Percentiles rank a stretch among this genome's conserved stretches.
phyloP scores from a whole-genome alignment of 2,113 vertebrate genomes.

The Bos javanicus region DNA sequence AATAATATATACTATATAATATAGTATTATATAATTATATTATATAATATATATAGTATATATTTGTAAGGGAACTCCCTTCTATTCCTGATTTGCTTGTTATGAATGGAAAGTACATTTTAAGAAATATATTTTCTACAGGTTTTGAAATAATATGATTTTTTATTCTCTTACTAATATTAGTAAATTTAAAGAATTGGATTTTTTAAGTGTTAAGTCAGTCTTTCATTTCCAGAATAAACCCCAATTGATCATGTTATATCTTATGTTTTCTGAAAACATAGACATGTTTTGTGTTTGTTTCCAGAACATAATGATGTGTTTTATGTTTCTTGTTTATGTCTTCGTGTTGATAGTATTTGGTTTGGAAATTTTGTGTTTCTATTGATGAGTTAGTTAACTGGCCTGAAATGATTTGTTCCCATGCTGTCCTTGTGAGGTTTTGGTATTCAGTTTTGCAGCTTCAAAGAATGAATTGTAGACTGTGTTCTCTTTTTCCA shows the following conservation, averaged over 20 bases:
- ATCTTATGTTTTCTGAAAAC: background rate
- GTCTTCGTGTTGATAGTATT: background rate
- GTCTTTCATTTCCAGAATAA: constrained; percentile 29
- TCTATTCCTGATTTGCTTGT: background rate
- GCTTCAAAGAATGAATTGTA: background rate
- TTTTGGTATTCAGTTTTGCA: background rate
- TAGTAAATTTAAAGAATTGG: constrained; percentile 10
- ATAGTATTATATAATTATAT: too few species aligned
- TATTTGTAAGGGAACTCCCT: background rate
- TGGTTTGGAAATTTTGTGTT: background rate
- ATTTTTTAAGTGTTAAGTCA: background rate
- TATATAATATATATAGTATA: too few species aligned
- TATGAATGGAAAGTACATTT: background rate
- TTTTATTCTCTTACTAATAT: constrained; percentile 10
- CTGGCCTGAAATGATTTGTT: background rate
- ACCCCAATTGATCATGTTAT: background rate
- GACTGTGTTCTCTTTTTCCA: background rate
- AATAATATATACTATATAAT: too few species aligned
- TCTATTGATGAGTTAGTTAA: background rate
- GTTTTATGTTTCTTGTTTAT: background rate
- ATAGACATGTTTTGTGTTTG: background rate
- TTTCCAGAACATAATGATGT: background rate
- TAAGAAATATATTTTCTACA: background rate
- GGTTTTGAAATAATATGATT: background rate
- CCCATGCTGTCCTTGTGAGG: background rate